Conservation (phyloP, 2,797 vertebrate genomes). For the Lateolabrax maculatus region DNA sequence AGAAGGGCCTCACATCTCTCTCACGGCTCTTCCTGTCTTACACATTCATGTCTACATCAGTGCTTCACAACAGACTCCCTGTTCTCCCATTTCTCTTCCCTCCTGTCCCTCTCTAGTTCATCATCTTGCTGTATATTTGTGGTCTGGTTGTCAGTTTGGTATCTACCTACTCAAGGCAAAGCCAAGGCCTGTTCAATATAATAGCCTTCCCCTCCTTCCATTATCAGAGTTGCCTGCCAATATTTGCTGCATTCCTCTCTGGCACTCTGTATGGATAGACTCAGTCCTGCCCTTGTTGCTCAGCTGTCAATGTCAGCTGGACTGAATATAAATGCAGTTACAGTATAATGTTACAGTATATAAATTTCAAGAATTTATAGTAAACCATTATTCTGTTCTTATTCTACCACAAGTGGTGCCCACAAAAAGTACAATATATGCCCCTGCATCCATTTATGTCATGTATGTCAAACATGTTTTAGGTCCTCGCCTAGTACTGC, state of each 20-base stretch:
- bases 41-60: conserved; percentile 1
- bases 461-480: not conserved
- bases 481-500: not conserved
- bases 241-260: conserved; percentile 44
- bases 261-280: conserved; percentile 5
- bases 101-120: not conserved
- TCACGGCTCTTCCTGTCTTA: not conserved
- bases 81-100: not conserved
- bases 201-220: conserved; percentile 51
- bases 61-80: not conserved
- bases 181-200: conserved; percentile 57
- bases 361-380: not conserved
- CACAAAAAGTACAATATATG: not conserved
- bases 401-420: not conserved
- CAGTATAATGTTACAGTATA: not conserved
- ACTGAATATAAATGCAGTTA: not conserved
- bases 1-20: conserved; percentile 12
- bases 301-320: conserved; percentile 34
- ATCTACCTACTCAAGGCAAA: conserved; percentile 29
- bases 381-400: not conserved
- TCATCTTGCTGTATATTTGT: conserved; percentile 39
- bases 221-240: conserved; percentile 47
- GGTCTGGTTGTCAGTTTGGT: not conserved
- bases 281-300: conserved; percentile 35
- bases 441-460: not conserved